Evolutionary conservation across 2,888 invertebrate species (phyloP).

Genomic region (Mycalesis mineus): DNA sequence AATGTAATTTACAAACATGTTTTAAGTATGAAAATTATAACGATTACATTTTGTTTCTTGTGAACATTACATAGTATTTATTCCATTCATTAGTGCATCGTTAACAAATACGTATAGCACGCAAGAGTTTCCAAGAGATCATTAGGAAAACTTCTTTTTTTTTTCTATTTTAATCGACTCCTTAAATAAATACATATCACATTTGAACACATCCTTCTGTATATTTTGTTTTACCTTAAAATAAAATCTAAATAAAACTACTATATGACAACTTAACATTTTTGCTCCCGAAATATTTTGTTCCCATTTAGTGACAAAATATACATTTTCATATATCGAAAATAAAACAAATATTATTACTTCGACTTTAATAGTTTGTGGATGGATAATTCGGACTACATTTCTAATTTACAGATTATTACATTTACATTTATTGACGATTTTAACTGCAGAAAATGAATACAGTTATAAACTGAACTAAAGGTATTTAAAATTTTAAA

Average conservation of each 20-base stretch:
- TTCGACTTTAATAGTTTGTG: neutral
- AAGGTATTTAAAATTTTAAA: too few species aligned
- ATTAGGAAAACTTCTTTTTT: conserved; percentile 73
- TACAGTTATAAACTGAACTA: neutral
- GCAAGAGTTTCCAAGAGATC: conserved; percentile 76
- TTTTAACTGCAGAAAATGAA: neutral
- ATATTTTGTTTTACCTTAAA: conserved; percentile 53
- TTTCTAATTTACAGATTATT: neutral
- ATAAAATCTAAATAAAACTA: conserved; percentile 35
- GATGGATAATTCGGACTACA: neutral
- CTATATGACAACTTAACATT: conserved; percentile 29
- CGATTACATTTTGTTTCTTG: conserved; percentile 7
- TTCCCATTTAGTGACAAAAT: conserved; percentile 24
- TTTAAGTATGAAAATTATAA: neutral
- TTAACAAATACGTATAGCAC: conserved; percentile 43
- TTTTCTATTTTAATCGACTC: conserved; percentile 50
- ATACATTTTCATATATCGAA: conserved; percentile 1
- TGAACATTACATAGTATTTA: neutral
- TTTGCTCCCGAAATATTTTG: conserved; percentile 50
- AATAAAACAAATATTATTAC: neutral
- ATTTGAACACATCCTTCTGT: conserved; percentile 75
- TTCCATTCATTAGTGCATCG: conserved; percentile 37
- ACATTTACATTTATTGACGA: neutral
- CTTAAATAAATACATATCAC: conserved; percentile 76
- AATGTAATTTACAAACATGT: neutral